Conservation (phyloP, 1,140 invertebrate genomes). For the Drosophila trapezifrons region DNA sequence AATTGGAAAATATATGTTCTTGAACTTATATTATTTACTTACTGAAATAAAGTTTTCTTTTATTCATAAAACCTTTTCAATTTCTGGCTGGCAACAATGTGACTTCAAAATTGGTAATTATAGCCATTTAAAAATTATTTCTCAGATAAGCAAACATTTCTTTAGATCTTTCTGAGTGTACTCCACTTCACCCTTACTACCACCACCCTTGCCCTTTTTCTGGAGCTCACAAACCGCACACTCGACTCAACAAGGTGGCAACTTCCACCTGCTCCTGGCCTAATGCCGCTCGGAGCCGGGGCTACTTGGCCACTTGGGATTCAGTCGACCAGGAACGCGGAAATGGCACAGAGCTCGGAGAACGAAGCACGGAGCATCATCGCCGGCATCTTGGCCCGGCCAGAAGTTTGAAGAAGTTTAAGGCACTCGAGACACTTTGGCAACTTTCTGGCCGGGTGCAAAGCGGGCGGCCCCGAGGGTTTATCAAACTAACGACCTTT, state of each 20-base stretch:
- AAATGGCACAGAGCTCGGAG: constrained; percentile 52
- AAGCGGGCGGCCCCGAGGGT: constrained; percentile 45
- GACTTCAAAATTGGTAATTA: too few relatives aligned
- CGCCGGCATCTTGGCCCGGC: constrained; percentile 31
- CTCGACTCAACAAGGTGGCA: constrained; percentile 74
- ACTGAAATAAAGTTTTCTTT: not conserved
- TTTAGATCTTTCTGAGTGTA: constrained; percentile 1
- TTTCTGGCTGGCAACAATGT: not conserved
- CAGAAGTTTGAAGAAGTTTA: constrained; percentile 71
- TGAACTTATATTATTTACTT: not conserved
- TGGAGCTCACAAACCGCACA: constrained; percentile 63
- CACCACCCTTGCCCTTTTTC: constrained; percentile 51
- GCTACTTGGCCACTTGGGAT: constrained; percentile 56
- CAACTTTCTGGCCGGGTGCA: constrained; percentile 59
- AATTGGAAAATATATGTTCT: not conserved
- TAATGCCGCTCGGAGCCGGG: constrained; percentile 22
- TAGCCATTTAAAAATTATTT: too few relatives aligned
- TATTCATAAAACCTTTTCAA: not conserved
- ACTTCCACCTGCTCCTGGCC: constrained; percentile 45
- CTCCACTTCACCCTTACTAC: not conserved
- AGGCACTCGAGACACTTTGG: constrained; percentile 79
- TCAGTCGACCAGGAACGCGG: constrained; percentile 71
- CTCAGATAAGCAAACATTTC: not conserved
- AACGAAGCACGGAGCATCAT: constrained; percentile 31
- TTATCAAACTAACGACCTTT: constrained; percentile 68